Evolutionary conservation across 1,140 invertebrate species (phyloP).

Genomic region (Drosophila setifemur): DNA sequence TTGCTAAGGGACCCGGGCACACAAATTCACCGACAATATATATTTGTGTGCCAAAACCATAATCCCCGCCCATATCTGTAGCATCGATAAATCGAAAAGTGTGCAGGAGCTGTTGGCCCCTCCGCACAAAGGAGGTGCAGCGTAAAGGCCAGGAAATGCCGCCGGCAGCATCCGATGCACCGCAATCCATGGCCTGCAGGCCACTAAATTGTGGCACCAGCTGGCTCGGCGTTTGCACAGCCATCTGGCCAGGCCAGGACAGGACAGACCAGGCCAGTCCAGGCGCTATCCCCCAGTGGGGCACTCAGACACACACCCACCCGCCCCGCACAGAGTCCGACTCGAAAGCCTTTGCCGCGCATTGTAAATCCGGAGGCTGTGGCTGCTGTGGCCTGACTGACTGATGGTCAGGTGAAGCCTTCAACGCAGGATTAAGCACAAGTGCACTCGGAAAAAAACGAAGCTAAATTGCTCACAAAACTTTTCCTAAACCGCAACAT

Average conservation of each 20-base stretch:
- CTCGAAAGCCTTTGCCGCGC: conserved; percentile 47
- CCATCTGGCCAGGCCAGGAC: conserved; percentile 32
- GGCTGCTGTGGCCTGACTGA: conserved; percentile 25
- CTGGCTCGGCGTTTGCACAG: conserved; percentile 40
- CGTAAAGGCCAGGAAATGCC: background rate
- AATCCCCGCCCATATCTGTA: conserved; percentile 28
- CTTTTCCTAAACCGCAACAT: no score
- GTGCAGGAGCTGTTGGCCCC: background rate
- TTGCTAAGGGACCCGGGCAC: background rate
- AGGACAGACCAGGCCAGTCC: no score
- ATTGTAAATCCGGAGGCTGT: conserved; percentile 40
- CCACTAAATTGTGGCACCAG: conserved; percentile 69
- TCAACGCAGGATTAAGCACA: conserved; percentile 30
- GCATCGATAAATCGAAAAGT: conserved; percentile 35
- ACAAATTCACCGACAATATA: conserved; percentile 8
- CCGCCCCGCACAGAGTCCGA: conserved; percentile 7
- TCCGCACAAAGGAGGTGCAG: conserved; percentile 12
- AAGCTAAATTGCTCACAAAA: no score
- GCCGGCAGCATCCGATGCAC: conserved; percentile 13
- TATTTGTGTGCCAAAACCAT: conserved; percentile 40
- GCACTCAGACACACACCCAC: background rate
- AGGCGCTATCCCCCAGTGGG: background rate
- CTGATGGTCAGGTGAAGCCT: conserved; percentile 41
- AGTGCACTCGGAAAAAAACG: background rate
- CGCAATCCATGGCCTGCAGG: conserved; percentile 38